Percentiles rank a stretch among this genome's conserved stretches.
Evolutionary conservation across 2,888 invertebrate genomes (phyloP).

Genomic region (Drosophila tripunctata): DNA sequence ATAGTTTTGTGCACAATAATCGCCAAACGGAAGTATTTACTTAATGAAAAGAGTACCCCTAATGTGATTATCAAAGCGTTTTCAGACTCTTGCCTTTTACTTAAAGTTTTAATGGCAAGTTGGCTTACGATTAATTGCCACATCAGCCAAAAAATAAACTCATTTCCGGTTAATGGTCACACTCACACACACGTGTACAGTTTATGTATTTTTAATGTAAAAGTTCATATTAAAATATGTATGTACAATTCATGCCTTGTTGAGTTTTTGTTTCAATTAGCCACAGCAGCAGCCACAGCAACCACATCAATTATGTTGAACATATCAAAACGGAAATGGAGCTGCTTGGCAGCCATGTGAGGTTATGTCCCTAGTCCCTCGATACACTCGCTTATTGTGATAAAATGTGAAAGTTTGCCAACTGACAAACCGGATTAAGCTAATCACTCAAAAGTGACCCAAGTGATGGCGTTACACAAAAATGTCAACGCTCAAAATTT

Average conservation of each 20-base stretch:
- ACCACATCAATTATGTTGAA: slow-evolving; percentile 73
- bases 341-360: neutral
- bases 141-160: slow-evolving; percentile 58
- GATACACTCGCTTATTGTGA: slow-evolving; percentile 40
- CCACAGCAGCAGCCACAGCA: slow-evolving; percentile 59
- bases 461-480: slow-evolving; percentile 9
- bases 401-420: slow-evolving; percentile 34
- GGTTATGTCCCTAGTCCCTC: slow-evolving; percentile 1
- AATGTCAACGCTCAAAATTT: too few species aligned
- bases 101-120: neutral
- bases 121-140: slow-evolving; percentile 43
- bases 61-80: neutral
- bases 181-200: slow-evolving; percentile 7
- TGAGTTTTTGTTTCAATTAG: slow-evolving; percentile 68
- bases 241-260: slow-evolving; percentile 7
- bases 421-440: slow-evolving; percentile 29
- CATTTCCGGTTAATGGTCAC: slow-evolving; percentile 62
- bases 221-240: slow-evolving; percentile 18
- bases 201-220: slow-evolving; percentile 49
- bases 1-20: slow-evolving; percentile 40
- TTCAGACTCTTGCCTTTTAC: neutral
- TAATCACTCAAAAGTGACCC: slow-evolving; percentile 6
- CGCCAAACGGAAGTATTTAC: slow-evolving; percentile 57
- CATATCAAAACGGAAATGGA: slow-evolving; percentile 54
- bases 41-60: slow-evolving; percentile 4